phyloP scores from a whole-genome alignment of 1,140 invertebrate species.

The Vanessa atalanta region DNA sequence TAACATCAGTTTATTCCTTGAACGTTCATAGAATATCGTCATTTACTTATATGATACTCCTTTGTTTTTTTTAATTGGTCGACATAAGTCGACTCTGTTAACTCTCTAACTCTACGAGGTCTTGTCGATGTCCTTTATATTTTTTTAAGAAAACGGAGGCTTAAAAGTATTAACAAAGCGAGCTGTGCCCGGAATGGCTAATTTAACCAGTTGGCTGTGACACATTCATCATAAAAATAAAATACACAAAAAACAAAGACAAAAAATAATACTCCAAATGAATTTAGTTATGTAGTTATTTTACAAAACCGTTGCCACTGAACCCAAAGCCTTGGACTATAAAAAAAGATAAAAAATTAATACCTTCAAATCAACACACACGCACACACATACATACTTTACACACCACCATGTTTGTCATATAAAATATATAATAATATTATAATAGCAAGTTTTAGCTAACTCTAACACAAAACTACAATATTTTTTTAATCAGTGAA shows the following conservation, averaged over 20 bases:
- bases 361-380: constrained; percentile 1
- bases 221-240: background rate
- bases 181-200: too few species aligned
- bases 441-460: background rate
- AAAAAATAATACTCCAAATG: constrained; percentile 1
- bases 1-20: too few species aligned
- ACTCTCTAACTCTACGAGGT: too few species aligned
- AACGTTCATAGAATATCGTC: too few species aligned
- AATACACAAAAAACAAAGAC: background rate
- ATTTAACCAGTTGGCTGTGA: too few species aligned
- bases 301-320: constrained; percentile 1
- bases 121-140: too few species aligned
- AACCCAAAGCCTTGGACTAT: constrained; percentile 7
- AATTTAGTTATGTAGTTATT: background rate
- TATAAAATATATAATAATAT: background rate
- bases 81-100: too few species aligned
- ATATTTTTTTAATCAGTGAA: constrained; percentile 6
- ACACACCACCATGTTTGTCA: constrained; percentile 10
- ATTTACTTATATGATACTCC: too few species aligned
- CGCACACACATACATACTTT: background rate
- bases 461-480: background rate
- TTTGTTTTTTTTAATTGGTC: too few species aligned
- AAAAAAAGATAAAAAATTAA: constrained; percentile 4
- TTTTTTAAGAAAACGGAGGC: too few species aligned
- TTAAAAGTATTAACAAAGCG: too few species aligned